Evolutionary conservation across 1,140 invertebrate genomes (phyloP).

Genomic region (Drosophila murphyi): DNA sequence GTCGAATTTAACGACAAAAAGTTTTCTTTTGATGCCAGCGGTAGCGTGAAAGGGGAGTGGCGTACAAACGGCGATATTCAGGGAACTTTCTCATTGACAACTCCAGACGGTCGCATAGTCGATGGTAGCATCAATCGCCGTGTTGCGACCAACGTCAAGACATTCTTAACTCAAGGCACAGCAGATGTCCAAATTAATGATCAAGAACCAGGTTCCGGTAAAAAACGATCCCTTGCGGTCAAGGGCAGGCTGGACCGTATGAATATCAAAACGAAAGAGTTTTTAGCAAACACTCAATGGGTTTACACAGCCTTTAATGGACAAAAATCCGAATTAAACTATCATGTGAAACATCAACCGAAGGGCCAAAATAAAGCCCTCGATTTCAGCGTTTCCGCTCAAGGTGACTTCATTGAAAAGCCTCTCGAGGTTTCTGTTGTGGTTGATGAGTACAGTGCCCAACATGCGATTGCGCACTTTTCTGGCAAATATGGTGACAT

Average conservation of each 20-base stretch:
- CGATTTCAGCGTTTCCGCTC: slow-evolving; percentile 55
- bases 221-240: slow-evolving; percentile 83
- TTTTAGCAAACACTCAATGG: slow-evolving; percentile 78
- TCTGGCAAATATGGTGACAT: slow-evolving; percentile 61
- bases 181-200: slow-evolving; percentile 74
- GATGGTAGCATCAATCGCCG: slow-evolving; percentile 81
- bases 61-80: slow-evolving; percentile 85
- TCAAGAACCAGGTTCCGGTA: slow-evolving; percentile 62
- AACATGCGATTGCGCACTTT: slow-evolving; percentile 54
- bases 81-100: slow-evolving; percentile 68
- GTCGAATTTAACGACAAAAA: slow-evolving; percentile 85
- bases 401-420: slow-evolving; percentile 82
- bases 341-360: slow-evolving; percentile 59
- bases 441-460: slow-evolving; percentile 64
- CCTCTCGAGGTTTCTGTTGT: slow-evolving; percentile 70
- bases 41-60: slow-evolving; percentile 83
- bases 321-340: slow-evolving; percentile 68
- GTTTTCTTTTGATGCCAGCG: slow-evolving; percentile 85
- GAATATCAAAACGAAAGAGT: slow-evolving; percentile 84
- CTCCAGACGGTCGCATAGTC: slow-evolving; percentile 50
- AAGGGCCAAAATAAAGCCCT: slow-evolving; percentile 68
- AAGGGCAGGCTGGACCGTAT: slow-evolving; percentile 85
- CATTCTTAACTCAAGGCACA: slow-evolving; percentile 67
- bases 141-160: slow-evolving; percentile 71
- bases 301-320: slow-evolving; percentile 76